Evolutionary conservation across 2,113 vertebrate species (phyloP).

Genomic region (Salvelinus sp.): DNA sequence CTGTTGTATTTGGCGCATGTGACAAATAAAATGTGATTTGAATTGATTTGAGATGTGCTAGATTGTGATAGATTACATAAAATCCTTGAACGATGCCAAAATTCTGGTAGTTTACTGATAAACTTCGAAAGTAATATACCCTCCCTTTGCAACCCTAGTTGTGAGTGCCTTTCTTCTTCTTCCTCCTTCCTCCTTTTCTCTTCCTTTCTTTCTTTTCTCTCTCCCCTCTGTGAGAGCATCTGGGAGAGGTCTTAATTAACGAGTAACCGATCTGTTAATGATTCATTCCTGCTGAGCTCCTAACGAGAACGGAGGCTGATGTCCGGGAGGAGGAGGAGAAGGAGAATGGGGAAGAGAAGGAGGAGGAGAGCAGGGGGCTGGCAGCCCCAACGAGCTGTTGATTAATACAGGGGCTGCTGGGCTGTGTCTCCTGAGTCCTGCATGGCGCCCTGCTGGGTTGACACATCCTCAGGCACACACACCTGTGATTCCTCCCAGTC

Average conservation of each 20-base stretch:
- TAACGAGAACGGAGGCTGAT: constrained; percentile 16
- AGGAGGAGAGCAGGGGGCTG: constrained; percentile 15
- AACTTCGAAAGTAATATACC: too few relatives aligned
- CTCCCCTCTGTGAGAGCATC: constrained; percentile 1
- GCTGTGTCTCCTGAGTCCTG: constrained; percentile 42
- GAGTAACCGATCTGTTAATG: constrained; percentile 33
- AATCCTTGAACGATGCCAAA: too few relatives aligned
- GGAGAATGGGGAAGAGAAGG: constrained; percentile 3
- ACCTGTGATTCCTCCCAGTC: constrained; percentile 56
- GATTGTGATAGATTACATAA: too few relatives aligned
- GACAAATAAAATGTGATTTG: too few relatives aligned
- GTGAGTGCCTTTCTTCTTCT: not conserved
- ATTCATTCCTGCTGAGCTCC: constrained; percentile 34
- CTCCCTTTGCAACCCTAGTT: too few relatives aligned
- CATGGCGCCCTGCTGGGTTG: constrained; percentile 21
- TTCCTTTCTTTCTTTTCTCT: constrained; percentile 3
- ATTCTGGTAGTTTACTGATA: too few relatives aligned
- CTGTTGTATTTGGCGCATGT: too few relatives aligned
- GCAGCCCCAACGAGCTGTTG: constrained; percentile 59
- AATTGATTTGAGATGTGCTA: too few relatives aligned
- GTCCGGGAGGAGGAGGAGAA: constrained; percentile 18
- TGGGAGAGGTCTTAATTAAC: constrained; percentile 36
- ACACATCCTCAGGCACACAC: constrained; percentile 42
- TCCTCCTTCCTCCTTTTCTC: not conserved
- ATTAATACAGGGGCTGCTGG: constrained; percentile 61